Percentiles rank a stretch among this genome's conserved stretches.
Conservation (phyloP, 2,888 invertebrate genomes). For the Dermolepida albohirtum region DNA sequence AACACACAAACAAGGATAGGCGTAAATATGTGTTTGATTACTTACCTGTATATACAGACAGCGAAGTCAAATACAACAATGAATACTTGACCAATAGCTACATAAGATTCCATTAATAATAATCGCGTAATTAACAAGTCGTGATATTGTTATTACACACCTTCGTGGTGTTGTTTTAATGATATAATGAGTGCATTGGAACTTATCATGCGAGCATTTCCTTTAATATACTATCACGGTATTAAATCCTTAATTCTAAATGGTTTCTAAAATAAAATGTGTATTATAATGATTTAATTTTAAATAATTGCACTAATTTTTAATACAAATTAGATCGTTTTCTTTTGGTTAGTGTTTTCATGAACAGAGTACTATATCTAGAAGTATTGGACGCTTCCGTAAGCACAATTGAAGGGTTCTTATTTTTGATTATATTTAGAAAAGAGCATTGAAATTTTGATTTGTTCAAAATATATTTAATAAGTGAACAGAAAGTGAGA, state of each 20-base stretch:
- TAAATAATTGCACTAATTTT: too few relatives aligned
- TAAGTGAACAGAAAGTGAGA: too few relatives aligned
- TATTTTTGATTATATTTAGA: too few relatives aligned
- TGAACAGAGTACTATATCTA: too few relatives aligned
- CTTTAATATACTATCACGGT: slow-evolving; percentile 5
- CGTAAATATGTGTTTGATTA: not conserved
- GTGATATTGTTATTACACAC: slow-evolving; percentile 17
- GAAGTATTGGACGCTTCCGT: too few relatives aligned
- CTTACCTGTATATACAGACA: not conserved
- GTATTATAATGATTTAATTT: too few relatives aligned
- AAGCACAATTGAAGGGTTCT: too few relatives aligned
- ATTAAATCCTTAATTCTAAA: not conserved
- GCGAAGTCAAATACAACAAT: not conserved
- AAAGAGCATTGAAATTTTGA: too few relatives aligned
- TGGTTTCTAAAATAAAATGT: too few relatives aligned
- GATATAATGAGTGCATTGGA: slow-evolving; percentile 27
- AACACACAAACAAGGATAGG: not conserved
- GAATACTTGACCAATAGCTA: slow-evolving; percentile 23
- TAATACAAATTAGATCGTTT: too few relatives aligned
- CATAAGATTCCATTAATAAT: slow-evolving; percentile 26
- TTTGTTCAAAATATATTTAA: too few relatives aligned
- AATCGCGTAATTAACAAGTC: slow-evolving; percentile 19
- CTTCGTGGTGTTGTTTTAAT: slow-evolving; percentile 21
- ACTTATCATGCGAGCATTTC: slow-evolving; percentile 13
- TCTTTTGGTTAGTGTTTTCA: too few relatives aligned